Base-by-base conservation (phyloP, 2,888 invertebrate genomes). In the Cryptus armator region DNA sequence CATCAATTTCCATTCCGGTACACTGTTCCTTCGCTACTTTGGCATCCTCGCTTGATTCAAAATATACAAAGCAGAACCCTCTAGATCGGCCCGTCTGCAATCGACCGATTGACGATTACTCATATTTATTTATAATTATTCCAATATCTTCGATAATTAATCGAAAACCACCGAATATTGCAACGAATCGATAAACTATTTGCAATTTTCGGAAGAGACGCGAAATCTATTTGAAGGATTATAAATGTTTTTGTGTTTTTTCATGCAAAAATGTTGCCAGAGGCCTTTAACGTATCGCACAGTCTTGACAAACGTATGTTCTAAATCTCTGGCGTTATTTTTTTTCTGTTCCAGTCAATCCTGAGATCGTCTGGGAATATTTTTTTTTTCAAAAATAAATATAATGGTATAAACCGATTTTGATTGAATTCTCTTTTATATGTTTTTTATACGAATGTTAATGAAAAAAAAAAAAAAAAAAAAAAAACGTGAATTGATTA, bases 41-140 rank as follows among this genome's bases (percentile, higher is more conserved):
- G 0, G 99, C 98, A 94, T 99, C 98, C 84, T 97, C 97, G 68
- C 96, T 95, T 83, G 96, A 96, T 94, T 97, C 97, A 94, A 97
- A 99, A 94, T 99, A 99, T 67, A 99, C 97, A 95, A 99, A 99
- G 90, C 98, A 97, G 94, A 99, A 99, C n/a, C 99, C 99, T 90
- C 99, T 95, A 0, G 99, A 99, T 78, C 98, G 96, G 6, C 98
- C 98, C 89, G 98, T 98, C 98, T 98, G 94, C 37, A 94, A 94
- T 83, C 87, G 85, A 87, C 53, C 77, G 74, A 75, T 66, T 62
- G 29, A 85, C 44, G 83, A 85, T 72, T 53, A 74, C 46, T 76
- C 72, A 78, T 37, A 68, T 75, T 64, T 3, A 53, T 46, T 48
- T 44, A 24, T 44, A 24, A 56, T 56, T 32, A 46, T 46, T 51